These are phyloP conservation scores for Ectemnius continuus DNA, from an alignment of 2,888 invertebrate genomes.

Conservation along the genomic window DNA sequence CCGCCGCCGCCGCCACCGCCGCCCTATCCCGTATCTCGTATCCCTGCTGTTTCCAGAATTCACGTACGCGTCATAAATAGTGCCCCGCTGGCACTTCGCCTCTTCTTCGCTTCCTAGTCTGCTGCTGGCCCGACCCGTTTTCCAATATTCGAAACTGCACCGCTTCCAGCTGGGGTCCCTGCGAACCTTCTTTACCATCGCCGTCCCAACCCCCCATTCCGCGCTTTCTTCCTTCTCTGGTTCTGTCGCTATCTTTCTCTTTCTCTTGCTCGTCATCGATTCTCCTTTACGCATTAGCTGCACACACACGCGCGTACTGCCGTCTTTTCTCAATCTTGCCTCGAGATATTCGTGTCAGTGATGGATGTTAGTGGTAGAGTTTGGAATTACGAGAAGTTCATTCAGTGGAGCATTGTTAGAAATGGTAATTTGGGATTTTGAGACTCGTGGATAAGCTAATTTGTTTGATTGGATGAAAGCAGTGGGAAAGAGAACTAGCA, in stretches of 20 bases:
- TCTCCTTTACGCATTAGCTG: no score
- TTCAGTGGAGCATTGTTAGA: no score
- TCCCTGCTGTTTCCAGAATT: slow-evolving; percentile 66
- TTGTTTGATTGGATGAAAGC: no score
- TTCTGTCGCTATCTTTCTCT: not conserved
- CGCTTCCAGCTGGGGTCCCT: slow-evolving; percentile 74
- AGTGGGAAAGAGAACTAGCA: no score
- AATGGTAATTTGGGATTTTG: no score
- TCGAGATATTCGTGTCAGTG: no score
- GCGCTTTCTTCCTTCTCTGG: not conserved
- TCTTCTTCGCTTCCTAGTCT: slow-evolving; percentile 52
- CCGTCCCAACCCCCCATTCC: not conserved
- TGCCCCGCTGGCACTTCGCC: slow-evolving; percentile 56
- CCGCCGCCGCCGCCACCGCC: not conserved
- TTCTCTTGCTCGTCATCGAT: not conserved
- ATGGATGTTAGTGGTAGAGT: no score
- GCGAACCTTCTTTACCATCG: slow-evolving; percentile 44
- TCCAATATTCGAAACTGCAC: slow-evolving; percentile 75
- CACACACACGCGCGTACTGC: no score
- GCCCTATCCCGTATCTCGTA: slow-evolving; percentile 29
- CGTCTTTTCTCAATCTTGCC: no score
- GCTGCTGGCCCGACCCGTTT: slow-evolving; percentile 70
- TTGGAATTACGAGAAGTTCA: no score
- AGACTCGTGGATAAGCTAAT: no score
- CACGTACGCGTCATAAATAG: slow-evolving; percentile 77